Conservation (phyloP, 64 coral and sea anemone species). For the Trachythela sp. region DNA sequence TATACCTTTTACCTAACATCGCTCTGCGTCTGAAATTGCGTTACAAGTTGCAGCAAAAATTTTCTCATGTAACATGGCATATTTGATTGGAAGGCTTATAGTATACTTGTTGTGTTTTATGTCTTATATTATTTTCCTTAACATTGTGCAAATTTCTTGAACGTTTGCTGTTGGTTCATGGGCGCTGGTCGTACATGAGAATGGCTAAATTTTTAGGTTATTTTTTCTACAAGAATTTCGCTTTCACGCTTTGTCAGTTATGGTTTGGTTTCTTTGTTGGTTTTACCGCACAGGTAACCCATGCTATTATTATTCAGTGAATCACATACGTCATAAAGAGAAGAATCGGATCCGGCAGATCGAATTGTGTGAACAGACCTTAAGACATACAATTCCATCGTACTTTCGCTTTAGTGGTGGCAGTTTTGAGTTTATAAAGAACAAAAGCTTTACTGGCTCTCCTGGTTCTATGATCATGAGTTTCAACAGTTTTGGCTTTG, state of each 20-base stretch:
- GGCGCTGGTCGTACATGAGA: slow-evolving; percentile 99
- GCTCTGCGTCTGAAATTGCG: too few species aligned
- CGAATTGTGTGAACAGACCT: too few species aligned
- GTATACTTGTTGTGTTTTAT: slow-evolving; percentile 55
- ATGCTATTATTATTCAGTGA: neutral
- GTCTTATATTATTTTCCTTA: slow-evolving; percentile 80
- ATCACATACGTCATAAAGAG: neutral
- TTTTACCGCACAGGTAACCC: slow-evolving; percentile 84
- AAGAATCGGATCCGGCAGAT: neutral
- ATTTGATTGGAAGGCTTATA: neutral
- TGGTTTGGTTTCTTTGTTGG: slow-evolving; percentile 93
- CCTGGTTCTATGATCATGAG: neutral
- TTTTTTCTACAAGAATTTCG: slow-evolving; percentile 99
- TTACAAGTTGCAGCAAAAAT: too few species aligned
- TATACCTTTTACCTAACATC: too few species aligned
- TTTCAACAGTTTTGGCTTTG: neutral
- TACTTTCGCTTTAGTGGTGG: too few species aligned
- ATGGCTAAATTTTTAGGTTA: slow-evolving; percentile 99
- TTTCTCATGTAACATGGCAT: too few species aligned
- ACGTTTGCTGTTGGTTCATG: slow-evolving; percentile 78
- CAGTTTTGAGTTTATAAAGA: too few species aligned
- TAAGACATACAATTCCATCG: too few species aligned
- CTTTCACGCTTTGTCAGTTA: slow-evolving; percentile 87
- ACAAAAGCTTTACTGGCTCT: too few species aligned
- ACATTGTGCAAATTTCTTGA: slow-evolving; percentile 83